Percentiles rank a stretch among this genome's conserved stretches.
Evolutionary conservation across 2,888 invertebrate species (phyloP).

Genomic region (Oxytorus armatus): DNA sequence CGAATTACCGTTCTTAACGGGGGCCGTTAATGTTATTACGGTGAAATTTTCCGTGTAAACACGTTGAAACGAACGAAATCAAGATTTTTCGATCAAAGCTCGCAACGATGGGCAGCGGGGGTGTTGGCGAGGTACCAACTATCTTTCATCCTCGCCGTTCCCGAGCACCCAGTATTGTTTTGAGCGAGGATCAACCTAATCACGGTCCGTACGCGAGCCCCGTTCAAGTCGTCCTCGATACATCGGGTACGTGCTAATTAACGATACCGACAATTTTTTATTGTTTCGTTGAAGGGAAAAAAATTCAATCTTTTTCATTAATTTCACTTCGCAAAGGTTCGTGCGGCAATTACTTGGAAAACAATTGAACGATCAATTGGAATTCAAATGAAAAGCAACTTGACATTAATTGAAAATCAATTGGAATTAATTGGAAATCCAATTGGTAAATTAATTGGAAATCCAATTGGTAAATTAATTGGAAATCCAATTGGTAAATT

Average conservation of each 20-base stretch:
- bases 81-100: constrained; percentile 67
- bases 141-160: constrained; percentile 82
- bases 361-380: too few species aligned
- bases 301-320: background rate
- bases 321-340: background rate
- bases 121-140: constrained; percentile 80
- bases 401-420: too few species aligned
- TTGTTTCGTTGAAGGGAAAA: background rate
- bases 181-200: constrained; percentile 78
- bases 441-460: too few species aligned
- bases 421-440: too few species aligned
- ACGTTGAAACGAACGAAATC: constrained; percentile 15
- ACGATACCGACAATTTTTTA: background rate
- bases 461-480: too few species aligned
- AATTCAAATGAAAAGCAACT: too few species aligned
- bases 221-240: constrained; percentile 75
- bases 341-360: background rate
- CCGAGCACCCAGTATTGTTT: constrained; percentile 78
- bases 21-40: background rate
- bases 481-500: too few species aligned
- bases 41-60: background rate
- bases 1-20: background rate
- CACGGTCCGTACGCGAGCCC: constrained; percentile 75
- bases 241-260: constrained; percentile 71
- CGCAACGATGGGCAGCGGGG: constrained; percentile 80